Base-by-base conservation (phyloP, 2,888 invertebrate species). In the Chrysolina oricalcia region DNA sequence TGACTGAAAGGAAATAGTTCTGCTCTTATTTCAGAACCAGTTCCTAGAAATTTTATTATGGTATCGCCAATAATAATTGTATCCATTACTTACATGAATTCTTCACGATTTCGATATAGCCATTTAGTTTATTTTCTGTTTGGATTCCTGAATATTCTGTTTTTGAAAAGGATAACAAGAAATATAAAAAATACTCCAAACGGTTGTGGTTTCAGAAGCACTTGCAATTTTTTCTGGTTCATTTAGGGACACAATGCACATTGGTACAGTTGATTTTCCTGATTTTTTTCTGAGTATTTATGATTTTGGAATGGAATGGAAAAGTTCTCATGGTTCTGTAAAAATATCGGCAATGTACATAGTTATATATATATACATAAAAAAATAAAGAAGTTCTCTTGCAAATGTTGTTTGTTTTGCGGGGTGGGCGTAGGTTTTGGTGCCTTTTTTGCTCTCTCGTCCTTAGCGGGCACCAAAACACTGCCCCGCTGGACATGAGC, bases 391-490 rank as follows among this genome's bases (percentile, higher is more conserved):
- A 88, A 88, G 88, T 88, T 88, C 88, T 88, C 89, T 89, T 89
- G 88, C 88, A 84, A 86, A 81, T 84, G 84, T 83, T 76, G 88
- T 79, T 81, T 89, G 87, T 82, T 82, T 83, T 80, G 87, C 87
- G 87, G 88, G 88, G 88, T 87, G 88, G 88, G 86, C 87, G 88
- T 87, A 88, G 89, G 88, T 92, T 92, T 92, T 92, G 92, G 92
- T 92, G 91, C 89, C 88, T 87, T 87, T 87, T 85, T 88, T 88
- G 88, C 88, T 87, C 87, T 85, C 41, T 35, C 86, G 88, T 87
- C 87, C 87, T 85, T 87, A 87, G 88, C 87, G 89, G 89, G 89
- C 89, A 89, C 89, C 89, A 89, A 89, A 89, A 88, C 89, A 87
- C 88, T 87, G 88, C 88, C 89, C 89, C 87, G 87, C 88, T 86